phyloP scores from a whole-genome alignment of 2,797 vertebrate genomes.

The Poecilia picta region DNA sequence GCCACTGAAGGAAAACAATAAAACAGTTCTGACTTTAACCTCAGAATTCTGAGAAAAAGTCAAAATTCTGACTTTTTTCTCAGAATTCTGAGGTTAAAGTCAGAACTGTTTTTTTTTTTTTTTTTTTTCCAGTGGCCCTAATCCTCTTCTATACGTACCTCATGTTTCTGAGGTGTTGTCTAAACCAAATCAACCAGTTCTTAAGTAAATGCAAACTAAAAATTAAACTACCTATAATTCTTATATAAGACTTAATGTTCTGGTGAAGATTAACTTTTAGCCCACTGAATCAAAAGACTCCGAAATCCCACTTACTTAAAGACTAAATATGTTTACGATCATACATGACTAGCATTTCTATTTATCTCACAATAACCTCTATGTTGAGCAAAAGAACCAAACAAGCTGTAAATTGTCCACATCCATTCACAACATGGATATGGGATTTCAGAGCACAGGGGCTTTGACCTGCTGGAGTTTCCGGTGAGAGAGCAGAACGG shows the following conservation, averaged over 20 bases:
- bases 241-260: neutral
- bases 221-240: neutral
- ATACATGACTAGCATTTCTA: neutral
- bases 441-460: slow-evolving; percentile 34
- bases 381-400: slow-evolving; percentile 9
- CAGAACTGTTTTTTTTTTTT: too few species aligned
- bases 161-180: neutral
- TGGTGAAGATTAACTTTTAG: neutral
- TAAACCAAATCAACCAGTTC: neutral
- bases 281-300: neutral
- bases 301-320: neutral
- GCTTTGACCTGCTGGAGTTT: slow-evolving; percentile 66
- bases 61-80: too few species aligned
- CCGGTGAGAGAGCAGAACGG: slow-evolving; percentile 54
- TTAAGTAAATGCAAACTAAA: neutral
- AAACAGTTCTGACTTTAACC: too few species aligned
- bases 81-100: too few species aligned
- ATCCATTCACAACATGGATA: slow-evolving; percentile 14
- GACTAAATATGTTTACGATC: neutral
- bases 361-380: slow-evolving; percentile 7
- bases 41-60: too few species aligned
- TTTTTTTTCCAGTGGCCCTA: too few species aligned
- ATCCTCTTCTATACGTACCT: neutral
- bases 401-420: neutral
- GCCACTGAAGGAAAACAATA: too few species aligned